phyloP scores from a whole-genome alignment of 2,113 vertebrate genomes.

The Istiophorus platypterus region DNA sequence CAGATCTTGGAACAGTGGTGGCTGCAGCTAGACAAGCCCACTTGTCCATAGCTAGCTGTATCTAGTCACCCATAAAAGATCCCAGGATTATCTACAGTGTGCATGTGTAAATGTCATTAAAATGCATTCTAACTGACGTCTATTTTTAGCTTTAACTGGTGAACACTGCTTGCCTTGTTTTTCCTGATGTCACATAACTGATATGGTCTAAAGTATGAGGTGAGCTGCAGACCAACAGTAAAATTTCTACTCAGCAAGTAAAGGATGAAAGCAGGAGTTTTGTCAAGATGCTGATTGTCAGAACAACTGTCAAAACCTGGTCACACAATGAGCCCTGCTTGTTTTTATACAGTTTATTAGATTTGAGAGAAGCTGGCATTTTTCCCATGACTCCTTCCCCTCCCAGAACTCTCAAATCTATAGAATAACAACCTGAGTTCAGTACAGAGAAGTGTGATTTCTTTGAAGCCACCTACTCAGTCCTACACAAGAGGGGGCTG shows the following conservation, averaged over 20 bases:
- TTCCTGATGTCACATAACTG: too few species aligned
- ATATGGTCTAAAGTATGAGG: not conserved
- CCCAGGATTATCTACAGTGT: too few species aligned
- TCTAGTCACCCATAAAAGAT: too few species aligned
- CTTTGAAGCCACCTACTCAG: slow-evolving; percentile 49
- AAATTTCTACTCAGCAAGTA: slow-evolving; percentile 15
- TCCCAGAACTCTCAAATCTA: not conserved
- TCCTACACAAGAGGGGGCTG: slow-evolving; percentile 31
- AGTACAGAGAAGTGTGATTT: slow-evolving; percentile 18
- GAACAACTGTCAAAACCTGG: slow-evolving; percentile 11
- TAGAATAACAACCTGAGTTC: slow-evolving; percentile 18
- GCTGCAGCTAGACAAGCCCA: too few species aligned
- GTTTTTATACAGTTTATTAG: not conserved
- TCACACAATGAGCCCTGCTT: not conserved
- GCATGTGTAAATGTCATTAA: too few species aligned
- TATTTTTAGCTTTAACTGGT: too few species aligned
- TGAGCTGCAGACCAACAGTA: not conserved
- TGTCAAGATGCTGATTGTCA: slow-evolving; percentile 12
- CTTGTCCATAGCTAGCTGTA: too few species aligned
- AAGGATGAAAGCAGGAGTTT: not conserved
- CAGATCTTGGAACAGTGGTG: too few species aligned
- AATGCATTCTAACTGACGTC: too few species aligned
- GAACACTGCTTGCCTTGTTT: too few species aligned
- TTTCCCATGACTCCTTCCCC: slow-evolving; percentile 15
- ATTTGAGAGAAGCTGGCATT: slow-evolving; percentile 23